A percentile compares a stretch with the other conserved stretches of the same genome.
phyloP scores from a whole-genome alignment of 2,113 vertebrate species.

The Xiphophorus couchianus region DNA sequence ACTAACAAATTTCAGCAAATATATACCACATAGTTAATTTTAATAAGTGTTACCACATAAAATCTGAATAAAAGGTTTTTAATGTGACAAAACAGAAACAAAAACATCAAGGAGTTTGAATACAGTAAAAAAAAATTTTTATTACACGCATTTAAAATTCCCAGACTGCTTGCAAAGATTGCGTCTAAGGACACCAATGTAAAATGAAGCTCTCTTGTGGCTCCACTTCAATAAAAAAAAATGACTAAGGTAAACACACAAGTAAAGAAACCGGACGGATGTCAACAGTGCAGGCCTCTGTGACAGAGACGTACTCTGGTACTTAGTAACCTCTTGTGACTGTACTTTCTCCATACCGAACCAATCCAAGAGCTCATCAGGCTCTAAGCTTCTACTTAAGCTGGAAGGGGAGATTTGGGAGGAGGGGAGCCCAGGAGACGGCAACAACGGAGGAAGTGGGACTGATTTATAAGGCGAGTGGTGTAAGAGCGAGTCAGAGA shows the following conservation, averaged over 20 bases:
- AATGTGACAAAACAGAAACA: no score
- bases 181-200: slow-evolving; percentile 12
- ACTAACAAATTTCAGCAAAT: no score
- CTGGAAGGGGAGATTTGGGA: neutral
- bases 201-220: slow-evolving; percentile 25
- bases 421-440: slow-evolving; percentile 22
- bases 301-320: slow-evolving; percentile 10
- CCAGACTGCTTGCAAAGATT: neutral
- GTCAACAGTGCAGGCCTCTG: slow-evolving; percentile 32
- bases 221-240: slow-evolving; percentile 32
- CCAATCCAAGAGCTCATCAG: slow-evolving; percentile 26
- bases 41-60: no score
- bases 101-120: no score
- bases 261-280: slow-evolving; percentile 34
- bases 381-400: slow-evolving; percentile 24
- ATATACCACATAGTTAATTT: no score
- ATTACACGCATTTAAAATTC: neutral
- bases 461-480: slow-evolving; percentile 49
- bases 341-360: slow-evolving; percentile 17
- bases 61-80: no score
- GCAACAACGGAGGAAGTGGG: slow-evolving; percentile 28
- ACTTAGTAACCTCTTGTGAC: slow-evolving; percentile 24
- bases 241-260: slow-evolving; percentile 40
- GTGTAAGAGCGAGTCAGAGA: slow-evolving; percentile 26
- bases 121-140: no score